These are phyloP conservation scores for Neocrepidodera transversa DNA, from an alignment of 2,888 invertebrate species.

Conservation along the genomic window DNA sequence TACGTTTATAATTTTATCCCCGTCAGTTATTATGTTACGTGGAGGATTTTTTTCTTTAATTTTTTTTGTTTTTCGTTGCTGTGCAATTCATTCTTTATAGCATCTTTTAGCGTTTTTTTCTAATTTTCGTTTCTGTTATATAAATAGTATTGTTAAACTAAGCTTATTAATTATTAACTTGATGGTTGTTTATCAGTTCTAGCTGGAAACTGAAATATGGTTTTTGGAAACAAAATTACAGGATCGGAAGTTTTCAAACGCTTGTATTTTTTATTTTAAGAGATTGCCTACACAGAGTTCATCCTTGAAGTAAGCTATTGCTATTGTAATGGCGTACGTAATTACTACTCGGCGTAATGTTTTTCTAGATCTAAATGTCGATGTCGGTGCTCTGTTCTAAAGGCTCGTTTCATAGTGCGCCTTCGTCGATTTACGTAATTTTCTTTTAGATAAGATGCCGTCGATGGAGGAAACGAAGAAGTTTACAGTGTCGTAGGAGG, in stretches of 20 bases:
- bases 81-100: too few species aligned
- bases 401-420: slow-evolving; percentile 21
- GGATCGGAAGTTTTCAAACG: background rate
- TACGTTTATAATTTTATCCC: too few species aligned
- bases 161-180: too few species aligned
- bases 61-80: too few species aligned
- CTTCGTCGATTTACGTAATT: slow-evolving; percentile 25
- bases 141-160: too few species aligned
- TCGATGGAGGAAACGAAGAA: background rate
- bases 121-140: too few species aligned
- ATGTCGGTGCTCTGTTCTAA: slow-evolving; percentile 17
- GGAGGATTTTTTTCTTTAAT: too few species aligned
- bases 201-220: too few species aligned
- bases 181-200: too few species aligned
- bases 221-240: too few species aligned
- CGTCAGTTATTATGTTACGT: too few species aligned
- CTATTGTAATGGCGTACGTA: slow-evolving; percentile 15
- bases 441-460: background rate
- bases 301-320: background rate
- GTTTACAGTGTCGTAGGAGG: background rate
- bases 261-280: background rate
- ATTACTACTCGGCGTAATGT: slow-evolving; percentile 27
- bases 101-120: too few species aligned
- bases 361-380: slow-evolving; percentile 31
- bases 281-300: background rate